phyloP scores from a whole-genome alignment of 2,113 vertebrate genomes.

The Mesitornis unicolor region DNA sequence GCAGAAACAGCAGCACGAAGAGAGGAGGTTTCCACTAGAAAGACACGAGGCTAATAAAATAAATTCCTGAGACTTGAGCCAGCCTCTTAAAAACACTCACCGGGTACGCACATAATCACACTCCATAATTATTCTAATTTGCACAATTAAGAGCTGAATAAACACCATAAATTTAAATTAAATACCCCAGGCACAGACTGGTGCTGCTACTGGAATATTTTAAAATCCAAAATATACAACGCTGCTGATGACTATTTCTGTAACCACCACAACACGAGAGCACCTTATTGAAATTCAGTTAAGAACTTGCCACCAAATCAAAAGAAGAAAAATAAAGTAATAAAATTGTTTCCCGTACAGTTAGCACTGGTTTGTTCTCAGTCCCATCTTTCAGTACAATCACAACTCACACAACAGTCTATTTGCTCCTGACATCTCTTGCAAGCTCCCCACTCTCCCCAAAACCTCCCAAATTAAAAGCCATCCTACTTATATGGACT shows the following conservation, averaged over 20 bases:
- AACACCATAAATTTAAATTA: conserved; percentile 35
- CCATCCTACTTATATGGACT: rapidly evolving
- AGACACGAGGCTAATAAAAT: background rate
- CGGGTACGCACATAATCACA: background rate
- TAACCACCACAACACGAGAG: rapidly evolving
- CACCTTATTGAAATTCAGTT: background rate
- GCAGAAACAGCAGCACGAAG: background rate
- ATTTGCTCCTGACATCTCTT: background rate
- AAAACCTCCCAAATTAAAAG: background rate
- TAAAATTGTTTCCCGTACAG: background rate
- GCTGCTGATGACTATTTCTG: background rate
- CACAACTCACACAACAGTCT: background rate
- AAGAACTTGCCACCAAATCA: background rate
- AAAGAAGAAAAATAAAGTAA: background rate
- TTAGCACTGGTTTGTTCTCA: background rate
- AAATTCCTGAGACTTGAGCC: background rate
- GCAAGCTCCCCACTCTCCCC: background rate
- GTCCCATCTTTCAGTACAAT: background rate
- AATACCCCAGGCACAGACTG: background rate
- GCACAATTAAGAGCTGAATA: conserved; percentile 50
- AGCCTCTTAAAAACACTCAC: conserved; percentile 1
- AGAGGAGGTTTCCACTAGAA: background rate
- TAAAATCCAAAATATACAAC: background rate
- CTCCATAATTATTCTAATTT: conserved; percentile 14
- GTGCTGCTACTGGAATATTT: background rate